These are phyloP conservation scores for Rosalia funebris DNA, from an alignment of 2,888 invertebrate genomes.

Conservation along the genomic window DNA sequence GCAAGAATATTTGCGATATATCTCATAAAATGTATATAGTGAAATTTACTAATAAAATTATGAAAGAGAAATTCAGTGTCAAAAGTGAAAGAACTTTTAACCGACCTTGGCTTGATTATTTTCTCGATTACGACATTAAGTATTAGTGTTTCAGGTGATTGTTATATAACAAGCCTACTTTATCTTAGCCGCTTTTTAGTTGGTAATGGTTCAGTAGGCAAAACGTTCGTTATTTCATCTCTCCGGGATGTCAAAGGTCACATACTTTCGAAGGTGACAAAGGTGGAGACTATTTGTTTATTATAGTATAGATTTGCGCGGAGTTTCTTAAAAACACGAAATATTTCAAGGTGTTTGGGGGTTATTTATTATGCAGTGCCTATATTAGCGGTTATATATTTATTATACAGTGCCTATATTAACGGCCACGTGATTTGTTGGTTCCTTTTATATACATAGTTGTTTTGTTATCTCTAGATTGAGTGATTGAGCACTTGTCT, in stretches of 20 bases:
- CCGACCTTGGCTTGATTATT: slow-evolving; percentile 42
- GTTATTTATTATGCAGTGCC: no score
- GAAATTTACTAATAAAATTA: slow-evolving; percentile 34
- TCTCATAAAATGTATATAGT: slow-evolving; percentile 17
- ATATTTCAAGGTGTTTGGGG: no score
- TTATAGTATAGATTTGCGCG: no score
- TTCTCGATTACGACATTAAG: slow-evolving; percentile 38
- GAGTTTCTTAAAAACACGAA: no score
- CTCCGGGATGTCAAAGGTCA: slow-evolving; percentile 2
- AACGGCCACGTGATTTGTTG: no score
- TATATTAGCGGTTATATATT: no score
- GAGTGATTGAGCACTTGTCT: no score
- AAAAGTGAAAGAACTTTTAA: slow-evolving; percentile 60
- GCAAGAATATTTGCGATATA: slow-evolving; percentile 19
- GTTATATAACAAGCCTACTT: slow-evolving; percentile 43
- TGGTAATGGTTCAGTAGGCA: slow-evolving; percentile 5
- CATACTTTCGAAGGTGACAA: neutral
- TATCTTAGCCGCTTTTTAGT: slow-evolving; percentile 11
- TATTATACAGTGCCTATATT: no score
- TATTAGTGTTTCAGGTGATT: slow-evolving; percentile 35
- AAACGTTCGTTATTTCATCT: slow-evolving; percentile 8
- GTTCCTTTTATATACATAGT: no score
- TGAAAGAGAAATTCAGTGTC: slow-evolving; percentile 58
- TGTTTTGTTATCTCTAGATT: no score
- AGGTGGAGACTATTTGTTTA: no score